Conservation (phyloP, 2,797 vertebrate genomes). For the Argentina silus region DNA sequence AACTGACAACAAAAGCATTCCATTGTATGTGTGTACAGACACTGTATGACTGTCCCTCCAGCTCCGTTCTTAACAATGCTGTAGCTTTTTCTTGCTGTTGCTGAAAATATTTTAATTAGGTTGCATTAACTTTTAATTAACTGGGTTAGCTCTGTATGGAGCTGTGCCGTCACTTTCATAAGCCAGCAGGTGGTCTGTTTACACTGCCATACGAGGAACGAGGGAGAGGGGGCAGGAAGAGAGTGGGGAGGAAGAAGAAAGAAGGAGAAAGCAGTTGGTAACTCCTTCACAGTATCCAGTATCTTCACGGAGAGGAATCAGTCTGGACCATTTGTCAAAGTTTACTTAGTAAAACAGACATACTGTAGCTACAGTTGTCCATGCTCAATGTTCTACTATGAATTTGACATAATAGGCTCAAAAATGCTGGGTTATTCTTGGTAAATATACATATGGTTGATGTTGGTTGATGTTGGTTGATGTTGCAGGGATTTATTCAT, state of each 20-base stretch:
- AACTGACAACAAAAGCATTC: constrained; percentile 49
- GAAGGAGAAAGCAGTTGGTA: neutral
- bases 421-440: neutral
- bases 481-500: constrained; percentile 16
- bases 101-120: constrained; percentile 64
- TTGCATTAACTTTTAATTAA: constrained; percentile 70
- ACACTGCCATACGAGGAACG: constrained; percentile 18
- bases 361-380: neutral
- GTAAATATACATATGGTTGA: neutral
- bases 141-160: constrained; percentile 21
- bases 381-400: neutral
- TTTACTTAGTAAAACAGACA: neutral
- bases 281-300: neutral
- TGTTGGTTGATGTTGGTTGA: constrained; percentile 2
- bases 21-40: constrained; percentile 13
- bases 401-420: neutral
- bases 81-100: constrained; percentile 21
- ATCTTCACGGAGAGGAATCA: too few species aligned
- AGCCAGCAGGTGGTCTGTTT: constrained; percentile 59
- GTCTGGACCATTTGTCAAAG: too few species aligned
- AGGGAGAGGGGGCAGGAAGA: constrained; percentile 2
- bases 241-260: neutral
- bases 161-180: constrained; percentile 42
- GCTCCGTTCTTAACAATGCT: constrained; percentile 22
- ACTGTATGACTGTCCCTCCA: constrained; percentile 9